These are phyloP conservation scores for Ceratina calcarata DNA, from an alignment of 1,140 invertebrate species.

Conservation along the genomic window DNA sequence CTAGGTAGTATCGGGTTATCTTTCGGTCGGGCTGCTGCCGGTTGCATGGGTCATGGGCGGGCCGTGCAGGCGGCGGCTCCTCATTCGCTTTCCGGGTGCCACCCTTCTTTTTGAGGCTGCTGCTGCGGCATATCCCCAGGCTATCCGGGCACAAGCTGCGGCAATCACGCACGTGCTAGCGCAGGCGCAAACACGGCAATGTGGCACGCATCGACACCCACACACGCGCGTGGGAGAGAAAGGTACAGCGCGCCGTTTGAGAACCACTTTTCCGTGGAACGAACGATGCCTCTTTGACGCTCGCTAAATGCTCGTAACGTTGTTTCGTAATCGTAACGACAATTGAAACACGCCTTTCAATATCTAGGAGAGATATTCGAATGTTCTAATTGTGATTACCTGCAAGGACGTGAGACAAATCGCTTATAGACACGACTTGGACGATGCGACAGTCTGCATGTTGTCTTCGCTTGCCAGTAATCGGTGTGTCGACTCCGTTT, in stretches of 20 bases:
- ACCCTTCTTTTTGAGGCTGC: constrained; percentile 71
- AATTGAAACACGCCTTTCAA: too few species aligned
- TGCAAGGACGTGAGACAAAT: too few species aligned
- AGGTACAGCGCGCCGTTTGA: constrained; percentile 13
- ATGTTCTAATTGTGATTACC: too few species aligned
- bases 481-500: constrained; percentile 43
- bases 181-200: constrained; percentile 61
- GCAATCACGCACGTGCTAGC: constrained; percentile 62
- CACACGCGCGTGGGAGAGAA: constrained; percentile 13
- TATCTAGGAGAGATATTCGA: too few species aligned
- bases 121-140: constrained; percentile 62
- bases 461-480: constrained; percentile 17
- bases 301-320: neutral
- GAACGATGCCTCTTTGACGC: constrained; percentile 6
- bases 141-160: constrained; percentile 36
- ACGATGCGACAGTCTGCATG: too few species aligned
- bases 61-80: constrained; percentile 73
- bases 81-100: constrained; percentile 77
- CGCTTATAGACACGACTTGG: too few species aligned
- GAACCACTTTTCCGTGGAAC: neutral
- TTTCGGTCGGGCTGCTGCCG: constrained; percentile 60
- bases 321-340: too few species aligned
- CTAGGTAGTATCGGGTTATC: constrained; percentile 63
- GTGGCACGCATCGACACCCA: constrained; percentile 50
- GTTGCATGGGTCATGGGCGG: constrained; percentile 77